These are phyloP conservation scores for Eidolon dupreanum DNA, from an alignment of 2,797 vertebrate genomes.

Conservation along the genomic window DNA sequence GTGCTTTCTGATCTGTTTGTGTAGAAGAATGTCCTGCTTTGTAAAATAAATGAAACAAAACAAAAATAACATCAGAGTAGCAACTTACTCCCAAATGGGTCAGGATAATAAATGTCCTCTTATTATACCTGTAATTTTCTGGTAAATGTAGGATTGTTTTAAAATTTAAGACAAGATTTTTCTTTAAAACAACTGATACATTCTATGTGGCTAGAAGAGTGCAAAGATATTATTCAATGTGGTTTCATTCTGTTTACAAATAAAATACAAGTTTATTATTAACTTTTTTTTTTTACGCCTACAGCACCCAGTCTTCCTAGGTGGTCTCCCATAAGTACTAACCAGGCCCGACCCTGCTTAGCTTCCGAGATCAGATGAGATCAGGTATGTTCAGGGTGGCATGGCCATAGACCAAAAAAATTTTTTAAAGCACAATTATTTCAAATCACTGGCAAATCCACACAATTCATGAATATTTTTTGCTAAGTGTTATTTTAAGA, in stretches of 20 bases:
- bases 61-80: background rate
- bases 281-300: background rate
- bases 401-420: background rate
- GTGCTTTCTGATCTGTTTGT: background rate
- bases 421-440: background rate
- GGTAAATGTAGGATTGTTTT: background rate
- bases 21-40: background rate
- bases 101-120: background rate
- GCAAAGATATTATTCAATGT: background rate
- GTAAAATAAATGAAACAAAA: background rate
- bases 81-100: background rate
- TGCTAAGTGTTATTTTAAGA: background rate
- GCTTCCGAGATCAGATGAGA: too few relatives aligned
- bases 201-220: background rate
- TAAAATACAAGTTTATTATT: slow-evolving; percentile 2
- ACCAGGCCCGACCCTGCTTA: too few relatives aligned
- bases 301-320: too few relatives aligned
- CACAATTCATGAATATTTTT: background rate
- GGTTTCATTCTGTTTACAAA: background rate
- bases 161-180: background rate
- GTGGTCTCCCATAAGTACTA: too few relatives aligned
- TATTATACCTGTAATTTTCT: background rate
- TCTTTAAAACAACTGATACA: background rate
- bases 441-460: background rate
- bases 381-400: too few relatives aligned